A percentile compares a stretch with the other conserved stretches of the same genome.
These are phyloP conservation scores for Takifugu flavidus DNA, from an alignment of 2,113 vertebrate species.

Conservation along the genomic window DNA sequence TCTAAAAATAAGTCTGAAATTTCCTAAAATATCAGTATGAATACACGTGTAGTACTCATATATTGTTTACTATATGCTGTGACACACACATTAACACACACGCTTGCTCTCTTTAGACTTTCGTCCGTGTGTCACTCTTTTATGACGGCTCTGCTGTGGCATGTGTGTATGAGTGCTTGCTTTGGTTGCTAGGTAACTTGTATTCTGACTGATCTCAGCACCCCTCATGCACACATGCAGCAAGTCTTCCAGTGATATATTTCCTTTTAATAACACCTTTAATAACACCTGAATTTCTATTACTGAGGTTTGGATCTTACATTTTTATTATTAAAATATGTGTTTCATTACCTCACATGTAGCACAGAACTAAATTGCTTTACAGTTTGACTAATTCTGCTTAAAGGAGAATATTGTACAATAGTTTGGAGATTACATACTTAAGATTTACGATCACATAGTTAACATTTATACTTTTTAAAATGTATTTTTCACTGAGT, in stretches of 20 bases:
- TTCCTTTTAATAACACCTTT: neutral
- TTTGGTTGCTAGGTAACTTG: conserved; percentile 53
- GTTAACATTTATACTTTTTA: conserved; percentile 16
- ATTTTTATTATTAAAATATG: too few species aligned
- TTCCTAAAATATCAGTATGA: conserved; percentile 16
- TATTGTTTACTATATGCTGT: conserved; percentile 13
- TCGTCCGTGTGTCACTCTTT: conserved; percentile 18
- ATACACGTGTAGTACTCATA: too few species aligned
- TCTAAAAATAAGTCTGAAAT: neutral
- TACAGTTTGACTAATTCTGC: too few species aligned
- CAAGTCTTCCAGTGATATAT: neutral
- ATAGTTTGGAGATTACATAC: neutral
- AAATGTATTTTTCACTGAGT: neutral
- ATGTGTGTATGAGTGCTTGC: conserved; percentile 61
- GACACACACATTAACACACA: conserved; percentile 2
- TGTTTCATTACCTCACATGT: too few species aligned
- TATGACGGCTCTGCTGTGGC: conserved; percentile 40
- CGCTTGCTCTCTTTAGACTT: conserved; percentile 6
- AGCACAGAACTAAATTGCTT: too few species aligned
- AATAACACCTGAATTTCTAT: neutral
- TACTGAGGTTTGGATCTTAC: neutral
- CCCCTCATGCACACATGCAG: conserved; percentile 10
- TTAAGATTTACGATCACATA: conserved; percentile 14
- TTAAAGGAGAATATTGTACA: neutral
- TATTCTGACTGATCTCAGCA: conserved; percentile 20